Evolutionary conservation across 2,797 vertebrate genomes (phyloP), one percentile per base, ranked within the genome.

Genomic region (Acanthopagrus latus): DNA sequence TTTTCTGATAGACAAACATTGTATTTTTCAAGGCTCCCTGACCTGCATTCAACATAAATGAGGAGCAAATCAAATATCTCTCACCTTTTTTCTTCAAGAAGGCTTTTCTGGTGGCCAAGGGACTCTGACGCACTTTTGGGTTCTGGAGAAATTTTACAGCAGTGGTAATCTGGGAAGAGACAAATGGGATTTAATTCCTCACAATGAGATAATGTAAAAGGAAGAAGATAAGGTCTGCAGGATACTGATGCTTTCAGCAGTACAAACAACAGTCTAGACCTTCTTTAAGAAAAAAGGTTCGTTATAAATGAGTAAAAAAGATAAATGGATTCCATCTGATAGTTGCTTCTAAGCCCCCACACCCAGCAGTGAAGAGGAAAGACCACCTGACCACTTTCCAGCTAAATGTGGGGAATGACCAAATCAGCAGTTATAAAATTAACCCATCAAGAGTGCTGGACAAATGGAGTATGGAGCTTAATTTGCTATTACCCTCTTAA

Each of bases 31-130:
- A 58, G 17, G 29, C 20, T 25, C 62, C 14, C 3, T 64, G 27
- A 4, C n/a, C 2, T 27, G 43, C 33, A 38, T 74, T n/a, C 12
- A 27, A 62, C 60, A 59, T 56, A 59, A 74, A 64, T 51, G 25
- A 77, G 58, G 18, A 76, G 17, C 43, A 71, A 74, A 82, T 75
- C 4, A 76, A 81, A 87, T 74, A 3, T 79, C 2, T n/a, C 91
- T 89, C 95, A 99, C 98, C 98, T 97, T 99, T 99, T 91, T 98
- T 99, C 95, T 97, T 98, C 88, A 99, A 92, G 92, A 99, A 99
- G 0, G 95, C 94, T 95, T 96, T 99, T 93, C 97, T 96, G 88
- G 95, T 96, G 70, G 94, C 93, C 71, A 98, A 76, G 0, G 97
- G 96, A 87, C 98, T 99, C 91, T 99, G 97, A 48, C 95, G 96